Evolutionary conservation across 2,888 invertebrate genomes (phyloP), one percentile per base, ranked within the genome.

Genomic region (Acleris laterana): DNA sequence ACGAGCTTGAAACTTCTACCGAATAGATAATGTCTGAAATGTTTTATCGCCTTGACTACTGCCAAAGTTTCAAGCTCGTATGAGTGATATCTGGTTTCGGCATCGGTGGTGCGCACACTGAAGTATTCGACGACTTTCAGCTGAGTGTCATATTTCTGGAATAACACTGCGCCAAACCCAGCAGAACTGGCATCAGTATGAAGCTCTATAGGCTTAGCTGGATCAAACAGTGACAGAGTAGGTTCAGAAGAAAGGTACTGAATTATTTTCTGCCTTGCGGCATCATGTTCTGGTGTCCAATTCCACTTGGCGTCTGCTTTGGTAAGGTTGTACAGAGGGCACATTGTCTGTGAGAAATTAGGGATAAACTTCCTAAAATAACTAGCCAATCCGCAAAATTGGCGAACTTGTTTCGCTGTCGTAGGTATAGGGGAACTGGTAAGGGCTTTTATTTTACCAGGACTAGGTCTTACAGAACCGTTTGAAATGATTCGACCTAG

Each of bases 331-430:
- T 46, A 46, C 5, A 19, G 6, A 6, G 46, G 46, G 17, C 16
- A n/a, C 46, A 46, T 46, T n/a, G 6, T 46, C 5, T n/a, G 46
- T n/a, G 67, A 61, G 42, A 63, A 70, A 25, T 61, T 65, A 1
- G 68, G 67, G 6, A 69, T 53, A n/a, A 64, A 70, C 13, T 59
- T 59, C 11, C 72, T 53, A 59, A 75, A 74, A 49, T 74, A 74
- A 4, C 70, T 67, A 2, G 72, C 71, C 4, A 74, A 50, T 4
- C 75, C 71, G 52, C 63, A 64, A 32, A 72, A 74, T 28, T 73
- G 72, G 52, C 74, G 53, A 1, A 74, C 32, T 52, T 72, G 68
- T 28, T 69, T 74, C 0, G 68, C 71, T 58, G 7, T 71, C 55
- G 11, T 46, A 11, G 69, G 67, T 13, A 62, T 7, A 1, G 63